Evolutionary conservation across 2,113 vertebrate species (phyloP).

Genomic region (Lepus europaeus): DNA sequence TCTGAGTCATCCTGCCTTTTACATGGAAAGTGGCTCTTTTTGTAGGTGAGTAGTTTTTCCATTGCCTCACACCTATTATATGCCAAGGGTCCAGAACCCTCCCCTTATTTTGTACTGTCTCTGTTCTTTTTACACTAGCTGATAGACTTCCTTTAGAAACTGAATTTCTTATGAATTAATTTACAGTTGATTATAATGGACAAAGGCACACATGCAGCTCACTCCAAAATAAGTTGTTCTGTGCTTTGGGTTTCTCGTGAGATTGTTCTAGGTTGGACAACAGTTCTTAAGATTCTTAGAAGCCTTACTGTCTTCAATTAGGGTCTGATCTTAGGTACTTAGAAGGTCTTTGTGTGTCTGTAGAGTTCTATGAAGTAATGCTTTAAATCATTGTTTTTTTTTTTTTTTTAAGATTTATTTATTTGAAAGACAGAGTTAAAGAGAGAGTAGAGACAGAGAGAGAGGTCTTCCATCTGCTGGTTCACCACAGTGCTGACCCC

Average conservation of each 20-base stretch:
- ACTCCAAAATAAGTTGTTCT: not conserved
- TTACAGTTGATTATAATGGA: not conserved
- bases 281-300: not conserved
- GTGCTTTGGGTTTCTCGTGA: not conserved
- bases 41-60: not conserved
- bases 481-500: not conserved
- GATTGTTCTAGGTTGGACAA: not conserved
- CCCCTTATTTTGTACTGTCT: conserved; percentile 18
- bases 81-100: not conserved
- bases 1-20: not conserved
- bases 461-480: no score
- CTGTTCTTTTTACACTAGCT: not conserved
- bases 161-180: not conserved
- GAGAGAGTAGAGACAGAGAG: no score
- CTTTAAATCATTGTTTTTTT: not conserved
- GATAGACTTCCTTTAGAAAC: not conserved
- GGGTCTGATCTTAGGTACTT: not conserved
- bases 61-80: not conserved
- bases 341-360: not conserved
- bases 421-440: no score
- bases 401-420: no score
- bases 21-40: not conserved
- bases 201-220: not conserved
- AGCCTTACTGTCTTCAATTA: not conserved
- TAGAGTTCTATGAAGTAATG: not conserved